Percentiles rank a stretch among this genome's conserved stretches.
Conservation (phyloP, 2,113 vertebrate species). For the Malurus melanocephalus region DNA sequence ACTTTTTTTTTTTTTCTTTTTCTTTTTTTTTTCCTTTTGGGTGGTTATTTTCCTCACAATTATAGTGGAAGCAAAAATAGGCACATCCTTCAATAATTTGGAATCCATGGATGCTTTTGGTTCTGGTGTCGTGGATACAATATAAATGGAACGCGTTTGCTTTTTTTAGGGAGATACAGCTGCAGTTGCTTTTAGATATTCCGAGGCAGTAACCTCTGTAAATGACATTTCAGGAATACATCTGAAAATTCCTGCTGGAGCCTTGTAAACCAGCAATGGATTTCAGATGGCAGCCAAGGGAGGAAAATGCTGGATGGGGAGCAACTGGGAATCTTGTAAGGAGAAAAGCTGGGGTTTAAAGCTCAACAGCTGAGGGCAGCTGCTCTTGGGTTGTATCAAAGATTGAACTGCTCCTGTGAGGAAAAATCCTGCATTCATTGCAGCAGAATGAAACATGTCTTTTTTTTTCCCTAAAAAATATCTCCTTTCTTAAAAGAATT, state of each 20-base stretch:
- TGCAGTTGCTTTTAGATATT: constrained; percentile 46
- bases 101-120: constrained; percentile 44
- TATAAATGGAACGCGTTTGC: constrained; percentile 38
- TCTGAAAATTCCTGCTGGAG: constrained; percentile 26
- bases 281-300: constrained; percentile 15
- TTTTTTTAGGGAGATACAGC: constrained; percentile 60
- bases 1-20: background rate
- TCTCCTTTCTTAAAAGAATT: background rate
- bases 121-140: constrained; percentile 7
- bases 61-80: constrained; percentile 41
- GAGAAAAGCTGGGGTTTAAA: background rate
- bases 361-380: constrained; percentile 50
- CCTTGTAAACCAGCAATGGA: background rate
- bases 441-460: background rate
- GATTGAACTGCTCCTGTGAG: background rate
- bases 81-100: constrained; percentile 35
- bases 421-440: background rate
- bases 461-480: too few species aligned
- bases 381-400: background rate
- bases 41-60: constrained; percentile 44
- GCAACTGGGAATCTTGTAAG: constrained; percentile 1
- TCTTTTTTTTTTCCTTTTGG: background rate
- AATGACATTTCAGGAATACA: constrained; percentile 4
- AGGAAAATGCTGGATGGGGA: background rate
- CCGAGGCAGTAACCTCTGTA: constrained; percentile 37